Evolutionary conservation across 2,888 invertebrate genomes (phyloP).

Genomic region (Tuberolachnus salignus): DNA sequence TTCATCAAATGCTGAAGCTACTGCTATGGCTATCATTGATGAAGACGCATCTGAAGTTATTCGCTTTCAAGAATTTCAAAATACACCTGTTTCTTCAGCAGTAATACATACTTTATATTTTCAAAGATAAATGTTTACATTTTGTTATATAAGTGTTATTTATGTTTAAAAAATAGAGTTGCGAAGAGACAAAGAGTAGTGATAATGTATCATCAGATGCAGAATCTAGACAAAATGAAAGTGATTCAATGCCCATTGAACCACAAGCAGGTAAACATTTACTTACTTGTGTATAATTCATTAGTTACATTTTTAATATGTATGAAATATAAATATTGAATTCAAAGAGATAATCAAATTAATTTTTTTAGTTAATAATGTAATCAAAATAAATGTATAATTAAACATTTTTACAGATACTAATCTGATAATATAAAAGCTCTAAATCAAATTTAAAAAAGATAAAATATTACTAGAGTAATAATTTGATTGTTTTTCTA

Average conservation of each 20-base stretch:
- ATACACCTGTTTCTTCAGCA: slow-evolving; percentile 49
- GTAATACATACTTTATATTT: slow-evolving; percentile 21
- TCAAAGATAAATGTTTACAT: background rate
- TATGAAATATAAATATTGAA: background rate
- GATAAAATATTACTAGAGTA: too few species aligned
- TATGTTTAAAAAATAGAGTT: slow-evolving; percentile 22
- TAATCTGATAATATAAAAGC: too few species aligned
- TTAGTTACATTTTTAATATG: too few species aligned
- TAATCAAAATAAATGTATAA: too few species aligned
- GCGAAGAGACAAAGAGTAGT: slow-evolving; percentile 41
- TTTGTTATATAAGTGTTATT: background rate
- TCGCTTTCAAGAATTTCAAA: slow-evolving; percentile 49
- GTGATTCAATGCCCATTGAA: slow-evolving; percentile 42
- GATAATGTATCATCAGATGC: slow-evolving; percentile 48
- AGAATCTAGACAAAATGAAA: slow-evolving; percentile 44
- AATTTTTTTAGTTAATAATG: too few species aligned
- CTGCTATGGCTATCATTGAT: slow-evolving; percentile 45
- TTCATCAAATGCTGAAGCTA: slow-evolving; percentile 54
- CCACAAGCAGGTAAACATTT: slow-evolving; percentile 25
- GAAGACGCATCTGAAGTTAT: slow-evolving; percentile 48
- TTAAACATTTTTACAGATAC: too few species aligned
- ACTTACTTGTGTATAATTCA: too few species aligned
- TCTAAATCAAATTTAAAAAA: too few species aligned
- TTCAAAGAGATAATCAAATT: too few species aligned
- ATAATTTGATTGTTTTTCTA: too few species aligned